phyloP scores from a whole-genome alignment of 2,797 vertebrate species.

The Lagorchestes hirsutus region DNA sequence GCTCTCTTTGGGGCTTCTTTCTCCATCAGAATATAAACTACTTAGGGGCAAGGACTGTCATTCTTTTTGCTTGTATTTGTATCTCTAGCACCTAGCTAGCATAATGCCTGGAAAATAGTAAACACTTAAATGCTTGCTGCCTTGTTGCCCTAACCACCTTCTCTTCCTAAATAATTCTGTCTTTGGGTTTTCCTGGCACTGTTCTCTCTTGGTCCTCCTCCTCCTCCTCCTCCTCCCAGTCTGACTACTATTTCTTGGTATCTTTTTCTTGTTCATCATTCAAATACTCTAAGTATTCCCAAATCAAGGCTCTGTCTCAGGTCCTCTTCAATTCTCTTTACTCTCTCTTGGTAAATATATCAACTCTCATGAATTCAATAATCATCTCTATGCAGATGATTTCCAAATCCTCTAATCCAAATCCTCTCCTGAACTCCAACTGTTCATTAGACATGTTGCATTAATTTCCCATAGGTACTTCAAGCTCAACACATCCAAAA shows the following conservation, averaged over 20 bases:
- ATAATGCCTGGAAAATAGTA: neutral
- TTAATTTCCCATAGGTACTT: neutral
- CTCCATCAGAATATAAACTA: neutral
- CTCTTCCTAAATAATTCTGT: neutral
- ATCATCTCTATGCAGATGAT: neutral
- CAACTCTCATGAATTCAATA: neutral
- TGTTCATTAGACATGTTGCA: neutral
- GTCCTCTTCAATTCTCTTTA: neutral
- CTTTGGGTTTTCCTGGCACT: neutral
- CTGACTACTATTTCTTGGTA: neutral
- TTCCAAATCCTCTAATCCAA: neutral
- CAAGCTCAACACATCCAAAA: neutral
- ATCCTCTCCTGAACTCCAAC: neutral
- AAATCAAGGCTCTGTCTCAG: neutral
- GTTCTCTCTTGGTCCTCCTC: neutral
- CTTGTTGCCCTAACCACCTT: neutral
- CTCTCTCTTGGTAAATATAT: neutral
- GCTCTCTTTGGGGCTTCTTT: neutral
- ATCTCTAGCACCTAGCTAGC: neutral
- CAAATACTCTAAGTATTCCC: neutral
- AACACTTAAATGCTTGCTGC: neutral
- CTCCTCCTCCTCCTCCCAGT: neutral
- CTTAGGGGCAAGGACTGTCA: neutral
- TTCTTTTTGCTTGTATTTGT: neutral
- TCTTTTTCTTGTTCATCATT: neutral